Conservation (phyloP, 2,797 vertebrate species). For the Salmo trutta region DNA sequence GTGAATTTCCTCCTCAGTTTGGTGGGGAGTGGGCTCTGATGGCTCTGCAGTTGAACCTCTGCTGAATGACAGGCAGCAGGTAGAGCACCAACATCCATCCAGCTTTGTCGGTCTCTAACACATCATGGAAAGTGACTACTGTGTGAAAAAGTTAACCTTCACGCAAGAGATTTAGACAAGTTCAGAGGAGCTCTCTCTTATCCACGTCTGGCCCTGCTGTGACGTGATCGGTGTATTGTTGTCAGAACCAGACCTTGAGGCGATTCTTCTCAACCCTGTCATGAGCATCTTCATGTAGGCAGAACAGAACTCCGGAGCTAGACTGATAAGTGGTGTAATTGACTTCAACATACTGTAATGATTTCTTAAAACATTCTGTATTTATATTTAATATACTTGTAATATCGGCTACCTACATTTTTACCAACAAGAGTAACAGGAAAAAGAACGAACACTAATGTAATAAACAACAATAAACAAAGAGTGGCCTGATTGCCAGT, state of each 20-base stretch:
- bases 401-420: neutral
- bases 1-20: neutral
- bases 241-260: constrained; percentile 19
- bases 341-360: neutral
- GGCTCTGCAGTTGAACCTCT: neutral
- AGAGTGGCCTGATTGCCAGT: constrained; percentile 70
- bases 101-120: neutral
- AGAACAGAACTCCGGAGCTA: neutral
- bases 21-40: neutral
- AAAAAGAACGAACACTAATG: neutral
- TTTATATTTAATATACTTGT: neutral
- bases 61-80: neutral
- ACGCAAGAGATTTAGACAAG: neutral
- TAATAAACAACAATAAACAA: constrained; percentile 74
- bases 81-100: neutral
- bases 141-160: too few relatives aligned
- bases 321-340: neutral
- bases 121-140: too few relatives aligned
- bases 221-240: constrained; percentile 19
- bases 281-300: constrained; percentile 11
- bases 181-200: constrained; percentile 10
- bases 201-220: constrained; percentile 22
- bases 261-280: neutral
- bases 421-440: neutral
- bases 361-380: neutral